phyloP scores from a whole-genome alignment of 2,113 vertebrate species.

The Casuarius casuarius region DNA sequence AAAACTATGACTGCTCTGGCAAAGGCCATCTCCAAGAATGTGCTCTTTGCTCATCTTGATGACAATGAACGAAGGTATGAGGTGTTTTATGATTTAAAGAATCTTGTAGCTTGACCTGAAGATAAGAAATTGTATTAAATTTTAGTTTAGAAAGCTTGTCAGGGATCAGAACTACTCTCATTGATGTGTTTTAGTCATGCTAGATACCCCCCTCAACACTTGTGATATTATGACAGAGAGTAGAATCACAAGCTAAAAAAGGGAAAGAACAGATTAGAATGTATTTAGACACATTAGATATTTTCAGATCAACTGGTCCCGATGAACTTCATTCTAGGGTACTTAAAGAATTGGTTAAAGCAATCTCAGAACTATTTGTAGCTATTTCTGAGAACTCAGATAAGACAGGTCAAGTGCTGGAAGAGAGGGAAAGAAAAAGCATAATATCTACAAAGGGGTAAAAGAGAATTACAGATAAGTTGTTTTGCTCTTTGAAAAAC shows the following conservation, averaged over 20 bases:
- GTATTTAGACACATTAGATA: background rate
- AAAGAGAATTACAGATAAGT: slow-evolving; percentile 14
- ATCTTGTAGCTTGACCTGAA: background rate
- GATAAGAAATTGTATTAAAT: background rate
- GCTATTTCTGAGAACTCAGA: background rate
- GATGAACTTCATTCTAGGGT: background rate
- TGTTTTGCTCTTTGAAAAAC: slow-evolving; percentile 12
- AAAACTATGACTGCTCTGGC: slow-evolving; percentile 98
- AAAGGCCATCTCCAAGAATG: slow-evolving; percentile 97
- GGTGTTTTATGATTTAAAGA: background rate
- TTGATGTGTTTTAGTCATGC: background rate
- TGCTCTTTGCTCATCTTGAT: slow-evolving; percentile 96
- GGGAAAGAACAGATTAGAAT: background rate
- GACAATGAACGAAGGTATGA: slow-evolving; percentile 97
- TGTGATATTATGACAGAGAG: background rate
- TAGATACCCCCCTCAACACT: background rate
- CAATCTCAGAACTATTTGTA: background rate
- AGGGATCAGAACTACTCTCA: background rate
- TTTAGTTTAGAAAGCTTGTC: background rate
- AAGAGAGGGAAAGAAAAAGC: background rate
- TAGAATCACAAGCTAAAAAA: background rate
- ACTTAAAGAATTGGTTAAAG: background rate
- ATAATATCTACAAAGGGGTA: background rate
- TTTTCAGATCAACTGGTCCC: background rate
- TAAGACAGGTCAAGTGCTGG: background rate